These are phyloP conservation scores for Ashinkailepas kermadecensis DNA, from an alignment of 2,888 invertebrate species.

Conservation along the genomic window DNA sequence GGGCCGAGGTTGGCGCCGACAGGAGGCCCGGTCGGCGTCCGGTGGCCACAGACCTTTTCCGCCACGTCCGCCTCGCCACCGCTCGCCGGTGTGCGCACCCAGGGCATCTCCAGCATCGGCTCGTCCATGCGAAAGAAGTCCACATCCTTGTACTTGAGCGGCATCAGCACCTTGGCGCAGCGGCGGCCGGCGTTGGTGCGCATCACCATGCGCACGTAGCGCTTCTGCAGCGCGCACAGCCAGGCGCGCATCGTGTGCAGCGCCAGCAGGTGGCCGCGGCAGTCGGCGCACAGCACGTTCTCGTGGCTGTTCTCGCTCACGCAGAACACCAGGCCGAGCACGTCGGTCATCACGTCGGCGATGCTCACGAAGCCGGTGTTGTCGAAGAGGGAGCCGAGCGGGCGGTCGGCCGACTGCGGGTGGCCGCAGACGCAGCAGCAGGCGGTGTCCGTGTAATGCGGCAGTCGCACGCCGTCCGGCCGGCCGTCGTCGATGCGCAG, in stretches of 20 bases:
- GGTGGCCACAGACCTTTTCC: too few species aligned
- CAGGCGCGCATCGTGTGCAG: slow-evolving; percentile 11
- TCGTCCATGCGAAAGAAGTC: not conserved
- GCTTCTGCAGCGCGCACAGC: not conserved
- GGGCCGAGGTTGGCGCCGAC: too few species aligned
- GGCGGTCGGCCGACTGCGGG: not conserved
- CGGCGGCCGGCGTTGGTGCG: not conserved
- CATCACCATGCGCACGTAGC: not conserved
- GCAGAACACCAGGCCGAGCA: not conserved
- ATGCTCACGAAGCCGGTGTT: slow-evolving; percentile 9
- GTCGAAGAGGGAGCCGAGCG: slow-evolving; percentile 8
- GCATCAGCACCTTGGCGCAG: not conserved
- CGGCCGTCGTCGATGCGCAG: not conserved
- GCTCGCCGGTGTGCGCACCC: too few species aligned
- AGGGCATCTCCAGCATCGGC: not conserved
- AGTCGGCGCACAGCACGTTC: not conserved
- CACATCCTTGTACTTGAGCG: not conserved
- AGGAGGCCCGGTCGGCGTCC: too few species aligned
- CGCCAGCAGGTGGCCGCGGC: slow-evolving; percentile 12
- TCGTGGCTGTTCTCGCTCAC: not conserved
- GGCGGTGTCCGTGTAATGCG: not conserved
- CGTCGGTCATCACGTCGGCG: not conserved
- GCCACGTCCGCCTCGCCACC: too few species aligned
- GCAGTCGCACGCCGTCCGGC: not conserved
- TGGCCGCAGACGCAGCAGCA: slow-evolving; percentile 3